Percentiles rank a stretch among this genome's conserved stretches.
phyloP scores from a whole-genome alignment of 1,140 invertebrate species.

The Pseudomyrmex gracilis region DNA sequence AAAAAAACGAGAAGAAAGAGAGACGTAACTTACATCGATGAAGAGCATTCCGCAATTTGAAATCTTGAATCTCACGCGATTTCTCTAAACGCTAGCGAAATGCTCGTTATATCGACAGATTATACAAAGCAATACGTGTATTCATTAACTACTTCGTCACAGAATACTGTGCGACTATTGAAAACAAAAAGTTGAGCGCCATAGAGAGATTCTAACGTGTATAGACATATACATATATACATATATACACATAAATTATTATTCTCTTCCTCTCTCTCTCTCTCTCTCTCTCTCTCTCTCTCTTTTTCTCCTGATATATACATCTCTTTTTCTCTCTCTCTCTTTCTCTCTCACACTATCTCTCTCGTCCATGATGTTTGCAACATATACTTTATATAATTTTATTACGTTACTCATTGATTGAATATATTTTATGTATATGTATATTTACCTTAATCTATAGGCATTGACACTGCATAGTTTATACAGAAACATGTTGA shows the following conservation, averaged over 20 bases:
- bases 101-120: neutral
- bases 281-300: slow-evolving; percentile 21
- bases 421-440: slow-evolving; percentile 83
- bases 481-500: slow-evolving; percentile 81
- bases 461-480: slow-evolving; percentile 80
- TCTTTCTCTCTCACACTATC: neutral
- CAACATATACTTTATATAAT: slow-evolving; percentile 81
- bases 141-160: neutral
- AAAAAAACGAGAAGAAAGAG: slow-evolving; percentile 6
- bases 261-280: slow-evolving; percentile 45
- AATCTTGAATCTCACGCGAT: neutral
- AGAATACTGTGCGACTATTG: neutral
- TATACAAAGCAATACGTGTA: slow-evolving; percentile 25
- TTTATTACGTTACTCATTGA: slow-evolving; percentile 81
- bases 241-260: slow-evolving; percentile 56
- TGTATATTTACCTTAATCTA: slow-evolving; percentile 80
- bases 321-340: slow-evolving; percentile 22
- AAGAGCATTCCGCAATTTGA: neutral
- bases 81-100: neutral
- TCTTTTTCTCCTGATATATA: slow-evolving; percentile 51
- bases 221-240: slow-evolving; percentile 50
- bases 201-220: slow-evolving; percentile 2
- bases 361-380: slow-evolving; percentile 78
- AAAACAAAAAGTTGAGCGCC: neutral
- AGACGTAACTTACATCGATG: neutral